These are phyloP conservation scores for Falco punctatus DNA, from an alignment of 2,113 vertebrate species.

Conservation along the genomic window DNA sequence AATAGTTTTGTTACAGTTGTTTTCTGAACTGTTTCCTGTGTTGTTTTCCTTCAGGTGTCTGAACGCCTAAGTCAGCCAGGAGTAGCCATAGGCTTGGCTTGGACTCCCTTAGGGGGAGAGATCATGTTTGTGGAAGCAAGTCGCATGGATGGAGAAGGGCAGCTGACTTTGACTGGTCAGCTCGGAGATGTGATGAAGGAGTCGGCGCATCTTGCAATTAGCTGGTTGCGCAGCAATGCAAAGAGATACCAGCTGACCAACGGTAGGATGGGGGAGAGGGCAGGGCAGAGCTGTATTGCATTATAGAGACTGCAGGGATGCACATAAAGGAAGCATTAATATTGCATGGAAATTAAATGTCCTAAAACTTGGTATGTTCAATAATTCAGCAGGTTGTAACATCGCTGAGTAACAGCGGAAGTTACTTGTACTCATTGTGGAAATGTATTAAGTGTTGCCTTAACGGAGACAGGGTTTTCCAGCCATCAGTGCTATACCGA, in stretches of 20 bases:
- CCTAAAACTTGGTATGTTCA: too few relatives aligned
- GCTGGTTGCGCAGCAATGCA: constrained; percentile 94
- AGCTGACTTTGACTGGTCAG: constrained; percentile 93
- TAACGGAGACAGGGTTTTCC: neutral
- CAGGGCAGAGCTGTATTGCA: neutral
- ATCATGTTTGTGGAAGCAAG: constrained; percentile 99
- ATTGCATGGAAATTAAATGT: neutral
- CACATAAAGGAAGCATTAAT: neutral
- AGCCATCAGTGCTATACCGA: accelerated
- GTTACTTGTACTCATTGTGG: accelerated
- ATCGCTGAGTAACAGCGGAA: neutral
- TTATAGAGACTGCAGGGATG: accelerated
- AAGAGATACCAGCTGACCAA: constrained; percentile 90
- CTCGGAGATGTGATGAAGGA: constrained; percentile 97
- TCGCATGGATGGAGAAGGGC: constrained; percentile 93
- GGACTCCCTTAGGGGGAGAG: constrained; percentile 94
- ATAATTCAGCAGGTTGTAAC: too few relatives aligned
- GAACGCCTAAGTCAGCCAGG: constrained; percentile 92
- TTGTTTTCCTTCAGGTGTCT: constrained; percentile 80
- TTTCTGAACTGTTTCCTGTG: neutral
- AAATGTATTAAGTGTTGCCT: accelerated
- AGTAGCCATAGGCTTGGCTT: constrained; percentile 93
- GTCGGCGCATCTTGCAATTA: constrained; percentile 94
- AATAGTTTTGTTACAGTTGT: accelerated
- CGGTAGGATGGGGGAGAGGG: constrained; percentile 66